phyloP scores from a whole-genome alignment of 2,797 vertebrate species.

The Phrynocephalus forsythii region DNA sequence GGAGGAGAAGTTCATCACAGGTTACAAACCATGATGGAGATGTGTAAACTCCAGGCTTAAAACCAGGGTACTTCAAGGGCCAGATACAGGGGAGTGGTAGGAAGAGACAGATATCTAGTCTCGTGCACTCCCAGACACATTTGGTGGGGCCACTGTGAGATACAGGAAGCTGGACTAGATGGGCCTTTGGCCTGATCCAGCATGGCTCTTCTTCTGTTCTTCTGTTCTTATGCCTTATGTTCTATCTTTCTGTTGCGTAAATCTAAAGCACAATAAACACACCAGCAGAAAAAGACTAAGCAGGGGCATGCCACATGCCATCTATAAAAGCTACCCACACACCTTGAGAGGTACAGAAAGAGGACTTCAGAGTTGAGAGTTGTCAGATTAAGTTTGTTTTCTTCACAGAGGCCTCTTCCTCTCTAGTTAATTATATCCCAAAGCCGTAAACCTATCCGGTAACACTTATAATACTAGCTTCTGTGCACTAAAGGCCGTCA shows the following conservation, averaged over 20 bases:
- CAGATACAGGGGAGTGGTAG: too few species aligned
- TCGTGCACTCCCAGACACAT: too few species aligned
- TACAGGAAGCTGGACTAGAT: too few species aligned
- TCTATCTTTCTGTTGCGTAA: background rate
- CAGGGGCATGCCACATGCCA: background rate
- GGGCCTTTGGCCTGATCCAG: too few species aligned
- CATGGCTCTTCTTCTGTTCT: too few species aligned
- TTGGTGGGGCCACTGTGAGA: too few species aligned
- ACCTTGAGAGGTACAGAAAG: background rate
- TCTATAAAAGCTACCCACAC: background rate
- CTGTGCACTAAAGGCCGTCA: conserved; percentile 33
- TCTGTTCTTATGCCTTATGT: too few species aligned
- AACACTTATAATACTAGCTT: conserved; percentile 35
- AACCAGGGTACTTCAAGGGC: too few species aligned
- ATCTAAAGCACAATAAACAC: background rate
- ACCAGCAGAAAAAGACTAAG: conserved; percentile 31
- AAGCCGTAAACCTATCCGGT: conserved; percentile 53
- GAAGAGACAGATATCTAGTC: too few species aligned
- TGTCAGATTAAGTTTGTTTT: conserved; percentile 51
- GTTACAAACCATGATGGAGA: too few species aligned
- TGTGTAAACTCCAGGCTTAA: too few species aligned
- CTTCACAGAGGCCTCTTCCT: conserved; percentile 22
- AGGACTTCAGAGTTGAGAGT: conserved; percentile 41
- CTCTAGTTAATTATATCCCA: conserved; percentile 52
- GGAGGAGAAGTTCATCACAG: too few species aligned